Evolutionary conservation across 2,113 vertebrate species (phyloP).

Genomic region (Stomatorhinus ivindoensis): DNA sequence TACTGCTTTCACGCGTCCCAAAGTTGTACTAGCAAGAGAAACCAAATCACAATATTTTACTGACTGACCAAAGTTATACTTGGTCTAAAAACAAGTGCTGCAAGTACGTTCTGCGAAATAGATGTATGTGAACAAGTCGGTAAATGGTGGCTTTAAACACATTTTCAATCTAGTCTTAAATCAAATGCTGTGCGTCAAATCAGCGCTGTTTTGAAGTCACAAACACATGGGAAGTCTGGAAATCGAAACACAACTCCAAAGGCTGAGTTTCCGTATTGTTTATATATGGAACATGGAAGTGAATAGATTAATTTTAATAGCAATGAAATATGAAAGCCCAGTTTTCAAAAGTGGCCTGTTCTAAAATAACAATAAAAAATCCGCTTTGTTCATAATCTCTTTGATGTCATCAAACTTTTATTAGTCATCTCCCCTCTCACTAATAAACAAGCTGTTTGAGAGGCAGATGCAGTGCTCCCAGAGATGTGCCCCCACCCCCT

Average conservation of each 20-base stretch:
- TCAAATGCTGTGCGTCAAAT: conserved; percentile 32
- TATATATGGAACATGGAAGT: conserved; percentile 31
- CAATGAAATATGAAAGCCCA: conserved; percentile 34
- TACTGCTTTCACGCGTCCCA: not conserved
- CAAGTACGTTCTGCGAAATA: not conserved
- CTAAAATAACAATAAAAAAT: conserved; percentile 27
- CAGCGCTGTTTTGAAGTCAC: conserved; percentile 31
- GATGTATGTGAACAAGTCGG: not conserved
- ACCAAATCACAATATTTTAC: not conserved
- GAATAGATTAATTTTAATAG: conserved; percentile 37
- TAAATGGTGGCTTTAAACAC: not conserved
- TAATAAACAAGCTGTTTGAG: conserved; percentile 15
- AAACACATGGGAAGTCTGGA: conserved; percentile 20
- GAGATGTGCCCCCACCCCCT: not conserved
- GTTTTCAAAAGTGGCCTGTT: conserved; percentile 31
- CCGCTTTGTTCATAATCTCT: conserved; percentile 37
- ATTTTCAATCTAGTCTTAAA: conserved; percentile 23
- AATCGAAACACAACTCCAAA: conserved; percentile 32
- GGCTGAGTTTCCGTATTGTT: conserved; percentile 31
- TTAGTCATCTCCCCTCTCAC: conserved; percentile 15
- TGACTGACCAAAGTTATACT: conserved; percentile 8
- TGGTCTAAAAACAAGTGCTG: conserved; percentile 1
- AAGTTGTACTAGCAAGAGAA: not conserved
- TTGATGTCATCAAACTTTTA: conserved; percentile 30
- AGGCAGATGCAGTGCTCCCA: conserved; percentile 9